A percentile compares a stretch with the other conserved stretches of the same genome.
Evolutionary conservation across 1,140 invertebrate species (phyloP).

Genomic region (Brachionus paranguensis): DNA sequence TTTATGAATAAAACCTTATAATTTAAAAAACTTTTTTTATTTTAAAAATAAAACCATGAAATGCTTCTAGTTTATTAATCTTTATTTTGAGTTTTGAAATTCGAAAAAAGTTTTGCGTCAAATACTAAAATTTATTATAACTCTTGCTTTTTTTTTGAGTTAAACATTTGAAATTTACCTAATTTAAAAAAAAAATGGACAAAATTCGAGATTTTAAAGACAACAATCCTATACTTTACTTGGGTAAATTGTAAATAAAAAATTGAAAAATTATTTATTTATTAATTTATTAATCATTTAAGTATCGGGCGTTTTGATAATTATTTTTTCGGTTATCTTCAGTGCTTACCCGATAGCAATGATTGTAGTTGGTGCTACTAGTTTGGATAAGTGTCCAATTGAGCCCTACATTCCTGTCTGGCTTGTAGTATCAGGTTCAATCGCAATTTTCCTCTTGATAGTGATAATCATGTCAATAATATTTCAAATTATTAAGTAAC

Average conservation of each 20-base stretch:
- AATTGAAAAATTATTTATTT: too few relatives aligned
- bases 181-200: neutral
- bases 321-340: neutral
- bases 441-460: neutral
- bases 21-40: too few relatives aligned
- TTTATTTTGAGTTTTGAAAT: too few relatives aligned
- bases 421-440: neutral
- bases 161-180: too few relatives aligned
- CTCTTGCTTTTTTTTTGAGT: too few relatives aligned
- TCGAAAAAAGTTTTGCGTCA: too few relatives aligned
- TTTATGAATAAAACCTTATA: too few relatives aligned
- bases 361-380: neutral
- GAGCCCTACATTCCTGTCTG: neutral
- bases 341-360: neutral
- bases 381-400: neutral
- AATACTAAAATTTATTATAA: too few relatives aligned
- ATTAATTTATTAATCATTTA: neutral
- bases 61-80: too few relatives aligned
- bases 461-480: neutral
- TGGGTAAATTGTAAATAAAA: neutral
- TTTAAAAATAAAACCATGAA: too few relatives aligned
- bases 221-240: neutral
- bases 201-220: neutral
- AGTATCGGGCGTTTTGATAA: neutral
- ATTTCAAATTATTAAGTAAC: neutral